These are phyloP conservation scores for Myotis findleyi DNA, from an alignment of 2,797 vertebrate species.

Conservation along the genomic window DNA sequence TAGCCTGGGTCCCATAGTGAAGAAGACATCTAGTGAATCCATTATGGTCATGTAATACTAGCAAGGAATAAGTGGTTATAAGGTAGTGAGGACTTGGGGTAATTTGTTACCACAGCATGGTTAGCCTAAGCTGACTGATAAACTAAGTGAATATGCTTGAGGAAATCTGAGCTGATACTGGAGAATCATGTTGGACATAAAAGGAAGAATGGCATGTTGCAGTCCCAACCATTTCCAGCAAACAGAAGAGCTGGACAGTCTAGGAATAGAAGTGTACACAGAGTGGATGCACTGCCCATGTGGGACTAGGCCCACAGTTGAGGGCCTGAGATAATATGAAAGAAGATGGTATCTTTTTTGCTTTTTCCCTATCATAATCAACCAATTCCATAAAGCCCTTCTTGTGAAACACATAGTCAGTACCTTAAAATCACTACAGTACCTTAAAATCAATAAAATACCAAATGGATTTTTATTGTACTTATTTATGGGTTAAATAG, in stretches of 20 bases:
- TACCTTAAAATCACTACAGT: neutral
- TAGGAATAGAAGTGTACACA: accelerated
- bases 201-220: neutral
- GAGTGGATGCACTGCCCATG: neutral
- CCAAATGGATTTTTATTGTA: conserved; percentile 14
- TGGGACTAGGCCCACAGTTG: neutral
- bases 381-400: neutral
- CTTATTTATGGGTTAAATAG: neutral
- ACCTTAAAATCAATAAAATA: conserved; percentile 22
- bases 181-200: neutral
- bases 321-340: neutral
- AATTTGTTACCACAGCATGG: neutral
- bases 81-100: neutral
- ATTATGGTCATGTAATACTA: neutral
- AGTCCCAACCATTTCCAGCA: neutral
- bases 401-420: neutral
- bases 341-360: neutral
- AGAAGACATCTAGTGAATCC: neutral
- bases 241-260: neutral
- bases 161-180: neutral
- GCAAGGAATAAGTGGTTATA: conserved; percentile 1
- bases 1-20: neutral
- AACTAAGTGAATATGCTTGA: neutral
- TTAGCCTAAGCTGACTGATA: neutral
- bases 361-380: neutral